Evolutionary conservation across 2,888 invertebrate species (phyloP).

Genomic region (Leuctra nigra): DNA sequence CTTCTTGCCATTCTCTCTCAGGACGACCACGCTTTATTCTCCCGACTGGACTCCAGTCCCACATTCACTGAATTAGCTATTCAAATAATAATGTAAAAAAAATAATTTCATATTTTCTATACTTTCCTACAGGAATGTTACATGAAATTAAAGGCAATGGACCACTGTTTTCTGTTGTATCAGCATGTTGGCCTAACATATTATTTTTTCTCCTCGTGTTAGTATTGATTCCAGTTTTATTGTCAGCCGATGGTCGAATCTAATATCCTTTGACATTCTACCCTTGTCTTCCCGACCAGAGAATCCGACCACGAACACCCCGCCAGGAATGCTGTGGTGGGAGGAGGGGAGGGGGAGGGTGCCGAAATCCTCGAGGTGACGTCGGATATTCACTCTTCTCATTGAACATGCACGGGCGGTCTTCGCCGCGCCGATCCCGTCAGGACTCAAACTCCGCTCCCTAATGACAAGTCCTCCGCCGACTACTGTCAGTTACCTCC

Average conservation of each 20-base stretch:
- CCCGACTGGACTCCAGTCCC: too few species aligned
- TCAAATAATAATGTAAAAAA: too few species aligned
- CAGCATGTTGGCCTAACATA: too few species aligned
- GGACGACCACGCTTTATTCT: too few species aligned
- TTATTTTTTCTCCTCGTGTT: neutral
- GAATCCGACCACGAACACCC: constrained; percentile 4
- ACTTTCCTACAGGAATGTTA: too few species aligned
- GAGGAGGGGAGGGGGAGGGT: neutral
- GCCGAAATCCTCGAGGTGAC: constrained; percentile 6
- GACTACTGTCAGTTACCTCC: too few species aligned
- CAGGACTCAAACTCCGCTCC: neutral
- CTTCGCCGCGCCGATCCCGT: neutral
- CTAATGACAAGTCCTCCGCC: too few species aligned
- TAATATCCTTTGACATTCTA: constrained; percentile 11
- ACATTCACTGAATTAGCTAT: too few species aligned
- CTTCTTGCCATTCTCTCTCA: too few species aligned
- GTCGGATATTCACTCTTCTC: constrained; percentile 3
- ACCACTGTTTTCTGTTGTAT: too few species aligned
- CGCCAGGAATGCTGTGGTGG: neutral
- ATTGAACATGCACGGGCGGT: neutral
- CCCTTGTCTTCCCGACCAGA: neutral
- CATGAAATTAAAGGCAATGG: too few species aligned
- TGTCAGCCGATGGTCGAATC: neutral
- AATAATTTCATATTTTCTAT: too few species aligned
- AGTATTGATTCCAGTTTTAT: neutral